Percentiles rank a stretch among this genome's conserved stretches.
Conservation (phyloP, 2,113 vertebrate genomes). For the Ramphastos sulfuratus region DNA sequence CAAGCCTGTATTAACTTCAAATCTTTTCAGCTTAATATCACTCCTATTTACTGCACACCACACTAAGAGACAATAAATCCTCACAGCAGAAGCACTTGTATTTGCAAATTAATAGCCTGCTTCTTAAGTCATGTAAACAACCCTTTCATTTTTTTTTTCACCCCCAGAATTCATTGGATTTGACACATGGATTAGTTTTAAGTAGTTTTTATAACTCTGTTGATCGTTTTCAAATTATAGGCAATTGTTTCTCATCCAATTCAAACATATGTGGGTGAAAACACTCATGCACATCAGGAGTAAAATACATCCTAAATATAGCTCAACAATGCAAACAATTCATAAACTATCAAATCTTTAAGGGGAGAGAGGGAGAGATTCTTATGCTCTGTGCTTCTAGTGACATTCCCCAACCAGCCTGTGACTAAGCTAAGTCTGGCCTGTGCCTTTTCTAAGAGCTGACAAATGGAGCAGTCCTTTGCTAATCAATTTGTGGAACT, state of each 20-base stretch:
- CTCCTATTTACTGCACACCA: neutral
- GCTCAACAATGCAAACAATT: neutral
- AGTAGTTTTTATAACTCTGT: neutral
- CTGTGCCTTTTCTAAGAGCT: constrained; percentile 8
- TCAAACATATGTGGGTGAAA: neutral
- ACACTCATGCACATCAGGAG: neutral
- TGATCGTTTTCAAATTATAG: neutral
- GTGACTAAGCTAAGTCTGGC: constrained; percentile 21
- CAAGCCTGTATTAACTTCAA: neutral
- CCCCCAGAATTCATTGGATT: neutral
- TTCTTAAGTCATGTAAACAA: neutral
- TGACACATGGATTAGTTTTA: neutral
- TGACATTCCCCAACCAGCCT: neutral
- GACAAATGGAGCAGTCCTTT: constrained; percentile 8
- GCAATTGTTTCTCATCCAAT: neutral
- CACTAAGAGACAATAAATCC: neutral
- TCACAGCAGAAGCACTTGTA: neutral
- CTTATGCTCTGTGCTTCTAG: neutral
- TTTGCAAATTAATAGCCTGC: neutral
- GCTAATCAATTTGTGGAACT: constrained; percentile 18
- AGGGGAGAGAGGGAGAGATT: neutral
- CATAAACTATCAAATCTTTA: neutral
- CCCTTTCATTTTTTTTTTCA: neutral
- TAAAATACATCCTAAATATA: neutral
- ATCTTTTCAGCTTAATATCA: neutral